phyloP scores from a whole-genome alignment of 2,113 vertebrate genomes.

The Micronycteris hirsuta region DNA sequence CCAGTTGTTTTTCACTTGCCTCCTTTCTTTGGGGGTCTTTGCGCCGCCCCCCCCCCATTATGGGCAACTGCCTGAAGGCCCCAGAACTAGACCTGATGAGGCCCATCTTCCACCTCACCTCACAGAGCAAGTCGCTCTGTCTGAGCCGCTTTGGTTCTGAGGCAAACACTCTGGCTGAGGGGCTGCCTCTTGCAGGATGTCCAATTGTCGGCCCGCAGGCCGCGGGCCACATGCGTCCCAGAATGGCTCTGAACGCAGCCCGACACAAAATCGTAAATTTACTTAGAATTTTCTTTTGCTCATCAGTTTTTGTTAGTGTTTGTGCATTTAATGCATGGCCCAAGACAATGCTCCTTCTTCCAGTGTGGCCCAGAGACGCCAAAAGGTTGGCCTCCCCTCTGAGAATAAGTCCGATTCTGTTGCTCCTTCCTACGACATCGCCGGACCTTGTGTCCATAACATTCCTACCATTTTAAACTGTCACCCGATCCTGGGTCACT shows the following conservation, averaged over 20 bases:
- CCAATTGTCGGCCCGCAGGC: no score
- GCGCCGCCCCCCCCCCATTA: background rate
- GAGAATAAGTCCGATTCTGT: background rate
- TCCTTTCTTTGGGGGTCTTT: background rate
- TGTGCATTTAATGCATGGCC: no score
- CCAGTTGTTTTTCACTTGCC: background rate
- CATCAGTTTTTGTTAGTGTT: no score
- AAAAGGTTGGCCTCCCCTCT: no score
- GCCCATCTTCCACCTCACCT: background rate
- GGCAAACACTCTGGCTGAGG: fast-evolving
- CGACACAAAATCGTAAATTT: no score
- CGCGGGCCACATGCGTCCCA: no score
- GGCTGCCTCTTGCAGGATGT: background rate
- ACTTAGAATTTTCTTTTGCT: no score
- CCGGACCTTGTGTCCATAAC: background rate
- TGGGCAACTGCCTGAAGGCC: background rate
- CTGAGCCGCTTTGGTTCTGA: background rate
- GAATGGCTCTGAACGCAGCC: no score
- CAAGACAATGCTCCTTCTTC: no score
- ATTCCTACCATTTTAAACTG: background rate
- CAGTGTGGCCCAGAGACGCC: no score
- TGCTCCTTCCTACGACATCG: background rate
- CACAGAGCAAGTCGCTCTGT: background rate
- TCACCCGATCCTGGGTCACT: background rate
- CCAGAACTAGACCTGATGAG: background rate